Conservation (phyloP, 2,888 invertebrate species). For the Glaucopsyche alexis region DNA sequence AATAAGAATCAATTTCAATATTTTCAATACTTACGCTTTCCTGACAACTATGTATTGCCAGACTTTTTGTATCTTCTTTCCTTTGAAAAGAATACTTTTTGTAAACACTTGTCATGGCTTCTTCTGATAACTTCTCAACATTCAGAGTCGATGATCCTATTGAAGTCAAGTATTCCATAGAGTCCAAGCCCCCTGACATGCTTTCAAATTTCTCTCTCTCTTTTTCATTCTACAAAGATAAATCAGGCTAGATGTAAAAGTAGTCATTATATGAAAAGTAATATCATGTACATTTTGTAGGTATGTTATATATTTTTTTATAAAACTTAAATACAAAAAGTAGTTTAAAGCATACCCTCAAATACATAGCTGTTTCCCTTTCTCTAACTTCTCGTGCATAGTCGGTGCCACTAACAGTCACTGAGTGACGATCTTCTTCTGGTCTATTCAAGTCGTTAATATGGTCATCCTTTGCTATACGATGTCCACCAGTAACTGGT, state of each 20-base stretch:
- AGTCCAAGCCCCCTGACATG: slow-evolving; percentile 58
- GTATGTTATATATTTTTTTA: background rate
- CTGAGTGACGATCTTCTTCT: slow-evolving; percentile 59
- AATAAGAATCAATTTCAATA: background rate
- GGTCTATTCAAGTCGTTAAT: slow-evolving; percentile 52
- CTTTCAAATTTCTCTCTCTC: slow-evolving; percentile 53
- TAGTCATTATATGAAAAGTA: background rate
- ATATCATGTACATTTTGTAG: background rate
- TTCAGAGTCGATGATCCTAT: slow-evolving; percentile 51
- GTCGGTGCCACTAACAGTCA: slow-evolving; percentile 55
- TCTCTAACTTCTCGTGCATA: slow-evolving; percentile 60
- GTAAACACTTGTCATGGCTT: slow-evolving; percentile 68
- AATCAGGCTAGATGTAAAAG: background rate
- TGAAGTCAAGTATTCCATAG: slow-evolving; percentile 60
- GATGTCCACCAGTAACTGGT: slow-evolving; percentile 60
- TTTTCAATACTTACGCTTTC: slow-evolving; percentile 48
- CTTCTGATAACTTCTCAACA: slow-evolving; percentile 57
- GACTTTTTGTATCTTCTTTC: slow-evolving; percentile 60
- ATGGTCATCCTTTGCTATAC: slow-evolving; percentile 56
- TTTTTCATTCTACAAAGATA: slow-evolving; percentile 51
- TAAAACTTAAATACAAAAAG: slow-evolving; percentile 35
- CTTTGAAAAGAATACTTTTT: slow-evolving; percentile 67
- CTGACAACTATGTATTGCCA: slow-evolving; percentile 64
- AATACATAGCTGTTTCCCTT: slow-evolving; percentile 57
- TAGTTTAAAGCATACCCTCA: slow-evolving; percentile 49